Evolutionary conservation across 2,113 vertebrate genomes (phyloP), one percentile per base, ranked within the genome.

Genomic region (Sturnus vulgaris): DNA sequence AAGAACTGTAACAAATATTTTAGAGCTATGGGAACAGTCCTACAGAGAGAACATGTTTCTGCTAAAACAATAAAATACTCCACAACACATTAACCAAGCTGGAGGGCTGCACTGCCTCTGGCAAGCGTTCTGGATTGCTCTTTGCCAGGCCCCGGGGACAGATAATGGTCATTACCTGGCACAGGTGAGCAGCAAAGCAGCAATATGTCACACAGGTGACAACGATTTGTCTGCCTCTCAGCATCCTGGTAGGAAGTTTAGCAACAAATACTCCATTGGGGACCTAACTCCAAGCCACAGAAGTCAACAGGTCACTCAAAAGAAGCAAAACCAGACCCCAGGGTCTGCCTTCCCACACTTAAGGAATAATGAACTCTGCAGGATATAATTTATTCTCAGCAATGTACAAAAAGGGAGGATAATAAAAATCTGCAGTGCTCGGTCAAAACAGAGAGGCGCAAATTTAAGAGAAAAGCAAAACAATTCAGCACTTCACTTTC

Each of bases 31-130:
- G 18, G 27, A 90, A 71, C 27, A 5, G 24, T 33, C 35, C 35
- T 25, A 27, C 12, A 35, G n/a, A 61, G 5, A 20, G 10, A 60
- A 71, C 1, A 18, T 0, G 0, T 44, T 84, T 73, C 24, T 81
- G 28, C 39, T 28, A 21, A 65, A 69, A 1, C 15, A 46, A 61
- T n/a, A 86, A 71, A 30, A 8, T 2, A 50, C 16, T 70, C 44
- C 52, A 44, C 13, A 59, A 47, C 3, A 24, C 31, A 33, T 52
- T n/a, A 78, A 40, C 35, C 5, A 91, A 81, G 25, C 37, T 55
- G 55, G 25, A 80, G 47, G 65, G n/a, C 12, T 49, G 15, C 10
- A 49, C 1, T 55, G 53, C n/a, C 47, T 66, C 50, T 53, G 60
- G 55, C 40, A 86, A 86, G 23, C 8, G 12, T 25, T 71, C 56